Conservation (phyloP, 2,888 invertebrate species). For the Drosophila prolongata region DNA sequence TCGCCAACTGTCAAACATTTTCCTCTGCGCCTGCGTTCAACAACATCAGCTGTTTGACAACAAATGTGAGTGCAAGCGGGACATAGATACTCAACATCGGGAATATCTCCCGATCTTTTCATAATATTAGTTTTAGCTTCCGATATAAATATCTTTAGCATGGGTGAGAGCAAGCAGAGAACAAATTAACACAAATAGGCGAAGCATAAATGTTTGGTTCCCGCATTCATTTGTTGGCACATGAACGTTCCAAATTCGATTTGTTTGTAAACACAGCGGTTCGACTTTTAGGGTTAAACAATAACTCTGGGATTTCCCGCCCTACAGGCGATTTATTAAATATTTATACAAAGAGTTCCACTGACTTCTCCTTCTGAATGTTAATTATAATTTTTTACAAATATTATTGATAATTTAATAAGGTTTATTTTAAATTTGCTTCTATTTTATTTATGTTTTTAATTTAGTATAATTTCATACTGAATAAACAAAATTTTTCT, state of each 20-base stretch:
- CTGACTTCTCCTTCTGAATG: too few relatives aligned
- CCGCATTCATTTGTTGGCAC: constrained; percentile 41
- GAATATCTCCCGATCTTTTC: constrained; percentile 24
- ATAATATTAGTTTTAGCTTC: constrained; percentile 17
- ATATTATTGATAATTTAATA: too few relatives aligned
- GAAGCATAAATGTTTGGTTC: constrained; percentile 23
- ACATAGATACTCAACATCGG: constrained; percentile 7
- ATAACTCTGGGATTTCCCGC: neutral
- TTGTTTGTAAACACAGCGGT: constrained; percentile 64
- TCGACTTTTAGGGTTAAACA: neutral
- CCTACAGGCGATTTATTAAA: neutral
- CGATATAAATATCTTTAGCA: constrained; percentile 4
- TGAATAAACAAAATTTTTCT: too few relatives aligned
- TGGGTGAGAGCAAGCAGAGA: constrained; percentile 12
- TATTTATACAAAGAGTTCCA: neutral
- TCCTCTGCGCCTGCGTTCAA: constrained; percentile 53
- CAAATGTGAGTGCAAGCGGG: constrained; percentile 59
- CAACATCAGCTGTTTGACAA: constrained; percentile 64
- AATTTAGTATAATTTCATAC: too few relatives aligned
- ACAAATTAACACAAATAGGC: constrained; percentile 12
- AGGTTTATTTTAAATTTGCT: too few relatives aligned
- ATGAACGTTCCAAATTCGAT: constrained; percentile 17
- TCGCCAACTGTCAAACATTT: constrained; percentile 48
- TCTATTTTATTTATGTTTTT: too few relatives aligned
- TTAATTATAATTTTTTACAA: too few relatives aligned